Conservation (phyloP, 2,797 vertebrate genomes). For the Sebastolobus alascanus region DNA sequence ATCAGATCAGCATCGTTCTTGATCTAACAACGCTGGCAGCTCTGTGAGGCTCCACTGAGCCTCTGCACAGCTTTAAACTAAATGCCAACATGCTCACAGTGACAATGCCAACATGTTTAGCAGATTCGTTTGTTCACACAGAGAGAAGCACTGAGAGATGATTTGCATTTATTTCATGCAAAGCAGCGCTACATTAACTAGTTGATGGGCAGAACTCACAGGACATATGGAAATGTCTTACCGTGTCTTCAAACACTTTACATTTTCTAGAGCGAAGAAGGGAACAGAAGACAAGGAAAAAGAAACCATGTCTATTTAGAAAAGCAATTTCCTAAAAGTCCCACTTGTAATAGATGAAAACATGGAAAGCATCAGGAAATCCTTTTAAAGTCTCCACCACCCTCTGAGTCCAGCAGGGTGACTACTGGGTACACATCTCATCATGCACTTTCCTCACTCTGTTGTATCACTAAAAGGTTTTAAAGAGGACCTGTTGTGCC, state of each 20-base stretch:
- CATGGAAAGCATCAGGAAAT: slow-evolving; percentile 61
- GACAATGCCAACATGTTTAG: neutral
- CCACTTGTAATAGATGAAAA: neutral
- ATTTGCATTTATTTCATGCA: slow-evolving; percentile 5
- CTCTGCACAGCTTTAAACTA: neutral
- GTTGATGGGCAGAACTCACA: neutral
- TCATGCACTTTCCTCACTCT: slow-evolving; percentile 31
- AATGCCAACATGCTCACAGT: neutral
- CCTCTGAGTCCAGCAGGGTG: slow-evolving; percentile 37
- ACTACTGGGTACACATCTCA: slow-evolving; percentile 56
- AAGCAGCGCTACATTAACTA: neutral
- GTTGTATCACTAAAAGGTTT: neutral
- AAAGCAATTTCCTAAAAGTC: neutral
- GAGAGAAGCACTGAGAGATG: neutral
- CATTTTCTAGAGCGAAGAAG: neutral
- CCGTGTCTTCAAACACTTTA: neutral
- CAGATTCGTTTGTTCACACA: neutral
- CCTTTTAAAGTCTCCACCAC: slow-evolving; percentile 65
- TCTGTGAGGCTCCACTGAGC: neutral
- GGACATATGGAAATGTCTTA: slow-evolving; percentile 6
- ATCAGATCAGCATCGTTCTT: neutral
- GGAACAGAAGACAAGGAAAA: slow-evolving; percentile 1
- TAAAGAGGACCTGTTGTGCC: too few species aligned
- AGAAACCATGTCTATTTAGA: neutral
- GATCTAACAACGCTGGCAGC: neutral